Evolutionary conservation across 2,113 vertebrate species (phyloP).

Genomic region (Heteronetta atricapilla): DNA sequence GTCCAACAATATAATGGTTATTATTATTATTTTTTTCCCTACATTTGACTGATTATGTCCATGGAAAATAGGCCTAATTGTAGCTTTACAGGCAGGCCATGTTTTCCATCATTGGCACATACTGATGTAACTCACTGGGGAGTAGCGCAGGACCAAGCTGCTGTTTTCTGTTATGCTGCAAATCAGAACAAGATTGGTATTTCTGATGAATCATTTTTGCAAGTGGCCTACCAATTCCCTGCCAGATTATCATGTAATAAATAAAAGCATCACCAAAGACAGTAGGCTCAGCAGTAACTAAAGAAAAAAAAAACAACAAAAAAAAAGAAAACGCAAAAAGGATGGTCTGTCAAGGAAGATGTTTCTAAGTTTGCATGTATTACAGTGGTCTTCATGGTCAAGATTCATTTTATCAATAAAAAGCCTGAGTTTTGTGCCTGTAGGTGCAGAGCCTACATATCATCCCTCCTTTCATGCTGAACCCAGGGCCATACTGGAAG

Average conservation of each 20-base stretch:
- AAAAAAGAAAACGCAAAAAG: background rate
- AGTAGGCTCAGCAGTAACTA: slow-evolving; percentile 17
- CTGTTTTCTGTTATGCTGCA: slow-evolving; percentile 79
- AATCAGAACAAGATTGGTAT: slow-evolving; percentile 77
- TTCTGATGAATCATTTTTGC: slow-evolving; percentile 76
- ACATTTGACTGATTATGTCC: slow-evolving; percentile 69
- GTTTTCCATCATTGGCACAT: slow-evolving; percentile 81
- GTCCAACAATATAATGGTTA: slow-evolving; percentile 45
- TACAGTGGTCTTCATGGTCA: background rate
- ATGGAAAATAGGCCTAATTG: slow-evolving; percentile 76
- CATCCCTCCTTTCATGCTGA: background rate
- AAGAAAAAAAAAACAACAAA: slow-evolving; percentile 34
- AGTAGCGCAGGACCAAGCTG: slow-evolving; percentile 64
- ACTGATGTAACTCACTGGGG: slow-evolving; percentile 76
- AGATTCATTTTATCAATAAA: background rate
- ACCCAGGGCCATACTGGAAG: background rate
- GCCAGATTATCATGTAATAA: slow-evolving; percentile 76
- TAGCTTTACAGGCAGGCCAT: slow-evolving; percentile 76
- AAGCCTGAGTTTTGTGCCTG: background rate
- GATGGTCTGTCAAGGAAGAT: slow-evolving; percentile 37
- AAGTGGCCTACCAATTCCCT: slow-evolving; percentile 68
- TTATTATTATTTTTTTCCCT: slow-evolving; percentile 63
- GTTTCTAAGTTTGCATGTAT: slow-evolving; percentile 21
- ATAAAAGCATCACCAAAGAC: slow-evolving; percentile 65
- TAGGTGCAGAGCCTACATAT: background rate